Conservation (phyloP, 2,797 vertebrate species). For the Lepilemur septentrionalis region DNA sequence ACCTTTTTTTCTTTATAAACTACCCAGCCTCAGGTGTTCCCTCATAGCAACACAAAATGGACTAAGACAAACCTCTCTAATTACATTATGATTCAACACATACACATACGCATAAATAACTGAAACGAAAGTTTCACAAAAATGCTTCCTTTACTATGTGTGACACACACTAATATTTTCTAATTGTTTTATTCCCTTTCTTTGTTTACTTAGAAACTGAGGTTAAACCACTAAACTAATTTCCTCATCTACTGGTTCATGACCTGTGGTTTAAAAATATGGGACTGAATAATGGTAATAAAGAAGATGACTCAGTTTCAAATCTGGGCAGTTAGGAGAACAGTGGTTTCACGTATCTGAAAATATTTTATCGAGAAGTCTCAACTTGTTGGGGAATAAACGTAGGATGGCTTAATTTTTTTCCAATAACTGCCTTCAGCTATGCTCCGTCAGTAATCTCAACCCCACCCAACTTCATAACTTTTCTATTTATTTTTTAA, state of each 20-base stretch:
- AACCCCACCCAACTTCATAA: background rate
- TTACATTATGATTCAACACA: constrained; percentile 7
- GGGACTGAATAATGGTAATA: background rate
- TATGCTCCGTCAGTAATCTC: background rate
- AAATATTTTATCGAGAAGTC: constrained; percentile 31
- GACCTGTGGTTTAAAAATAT: constrained; percentile 9
- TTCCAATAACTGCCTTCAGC: background rate
- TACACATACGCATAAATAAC: background rate
- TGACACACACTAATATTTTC: background rate
- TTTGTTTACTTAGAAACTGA: constrained; percentile 14
- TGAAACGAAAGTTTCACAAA: background rate
- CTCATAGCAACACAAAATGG: background rate
- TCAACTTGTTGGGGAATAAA: background rate
- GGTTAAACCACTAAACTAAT: constrained; percentile 39
- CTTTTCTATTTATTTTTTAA: background rate
- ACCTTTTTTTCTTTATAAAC: background rate
- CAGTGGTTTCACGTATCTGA: background rate
- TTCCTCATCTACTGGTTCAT: constrained; percentile 7
- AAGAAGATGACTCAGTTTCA: constrained; percentile 21
- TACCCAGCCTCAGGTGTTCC: background rate
- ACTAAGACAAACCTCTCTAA: background rate
- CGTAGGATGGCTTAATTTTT: background rate
- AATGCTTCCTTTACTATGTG: background rate
- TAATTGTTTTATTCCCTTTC: background rate
- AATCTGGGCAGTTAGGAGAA: background rate